Percentiles rank a stretch among this genome's conserved stretches.
Conservation (phyloP, 2,113 vertebrate genomes). For the Cynoglossus semilaevis region DNA sequence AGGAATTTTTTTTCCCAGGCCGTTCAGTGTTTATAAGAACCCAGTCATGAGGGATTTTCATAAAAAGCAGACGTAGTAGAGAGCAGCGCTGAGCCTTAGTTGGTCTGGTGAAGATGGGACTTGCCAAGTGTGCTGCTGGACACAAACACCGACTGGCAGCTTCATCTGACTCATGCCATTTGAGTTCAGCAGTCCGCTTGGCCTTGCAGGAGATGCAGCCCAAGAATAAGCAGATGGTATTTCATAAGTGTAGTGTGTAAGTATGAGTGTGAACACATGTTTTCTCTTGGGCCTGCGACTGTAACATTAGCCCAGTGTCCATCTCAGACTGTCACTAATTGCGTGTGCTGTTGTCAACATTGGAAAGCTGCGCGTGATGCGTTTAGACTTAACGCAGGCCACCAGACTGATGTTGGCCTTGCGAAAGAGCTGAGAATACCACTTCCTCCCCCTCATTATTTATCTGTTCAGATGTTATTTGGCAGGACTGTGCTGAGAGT, state of each 20-base stretch:
- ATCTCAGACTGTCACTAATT: constrained; percentile 14
- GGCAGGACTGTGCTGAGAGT: constrained; percentile 24
- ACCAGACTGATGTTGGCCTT: constrained; percentile 29
- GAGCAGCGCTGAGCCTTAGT: constrained; percentile 25
- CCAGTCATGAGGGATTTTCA: constrained; percentile 35
- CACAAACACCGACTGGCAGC: constrained; percentile 46
- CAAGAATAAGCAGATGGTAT: constrained; percentile 61
- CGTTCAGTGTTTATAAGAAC: constrained; percentile 30
- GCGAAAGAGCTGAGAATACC: constrained; percentile 27
- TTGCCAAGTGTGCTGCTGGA: constrained; percentile 41
- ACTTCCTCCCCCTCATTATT: constrained; percentile 21
- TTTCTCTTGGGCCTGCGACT: constrained; percentile 26
- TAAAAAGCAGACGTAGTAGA: constrained; percentile 23
- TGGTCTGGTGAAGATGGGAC: constrained; percentile 28
- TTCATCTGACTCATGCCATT: constrained; percentile 73
- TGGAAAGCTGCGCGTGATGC: constrained; percentile 39
- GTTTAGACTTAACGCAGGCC: constrained; percentile 38
- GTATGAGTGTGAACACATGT: constrained; percentile 22
- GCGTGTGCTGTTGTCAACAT: constrained; percentile 29
- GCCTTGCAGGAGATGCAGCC: constrained; percentile 39
- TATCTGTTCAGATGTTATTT: constrained; percentile 38
- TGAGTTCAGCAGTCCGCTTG: constrained; percentile 61
- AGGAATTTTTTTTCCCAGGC: constrained; percentile 35
- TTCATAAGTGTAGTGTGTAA: constrained; percentile 49
- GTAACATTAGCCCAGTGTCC: constrained; percentile 4